Percentiles rank a stretch among this genome's conserved stretches.
phyloP scores from a whole-genome alignment of 2,888 invertebrate species.

The Strigamia maritima region DNA sequence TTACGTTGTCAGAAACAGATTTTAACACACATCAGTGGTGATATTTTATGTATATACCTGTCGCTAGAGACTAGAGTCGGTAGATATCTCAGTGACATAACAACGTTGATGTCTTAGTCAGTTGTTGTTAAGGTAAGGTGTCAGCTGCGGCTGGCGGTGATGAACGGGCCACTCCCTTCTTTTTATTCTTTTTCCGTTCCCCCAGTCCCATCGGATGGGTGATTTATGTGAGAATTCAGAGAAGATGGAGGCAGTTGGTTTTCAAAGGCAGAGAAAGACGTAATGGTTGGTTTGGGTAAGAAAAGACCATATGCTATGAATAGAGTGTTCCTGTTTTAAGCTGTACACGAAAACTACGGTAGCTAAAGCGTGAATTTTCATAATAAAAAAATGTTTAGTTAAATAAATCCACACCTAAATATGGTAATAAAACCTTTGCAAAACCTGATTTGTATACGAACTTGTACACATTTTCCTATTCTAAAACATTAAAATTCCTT shows the following conservation, averaged over 20 bases:
- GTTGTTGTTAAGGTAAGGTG: constrained; percentile 31
- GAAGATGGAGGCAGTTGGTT: constrained; percentile 32
- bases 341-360: neutral
- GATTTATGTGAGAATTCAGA: constrained; percentile 30
- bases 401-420: too few species aligned
- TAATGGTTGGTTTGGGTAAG: constrained; percentile 19
- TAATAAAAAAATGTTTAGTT: too few species aligned
- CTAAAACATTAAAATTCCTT: too few species aligned
- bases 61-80: constrained; percentile 9
- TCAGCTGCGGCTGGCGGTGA: constrained; percentile 32
- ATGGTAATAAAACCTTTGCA: too few species aligned
- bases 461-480: too few species aligned
- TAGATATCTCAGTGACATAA: constrained; percentile 21
- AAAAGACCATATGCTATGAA: constrained; percentile 21
- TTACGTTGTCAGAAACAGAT: constrained; percentile 4
- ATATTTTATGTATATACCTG: constrained; percentile 34
- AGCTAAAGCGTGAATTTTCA: neutral
- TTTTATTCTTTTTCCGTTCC: constrained; percentile 30
- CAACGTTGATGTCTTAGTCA: constrained; percentile 29
- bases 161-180: constrained; percentile 34
- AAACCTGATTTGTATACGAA: too few species aligned
- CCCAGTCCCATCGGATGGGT: constrained; percentile 29
- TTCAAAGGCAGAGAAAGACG: constrained; percentile 27
- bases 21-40: constrained; percentile 25
- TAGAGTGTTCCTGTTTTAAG: constrained; percentile 32